Evolutionary conservation across 1,140 invertebrate genomes (phyloP).

Genomic region (Daktulosphaira vitifoliae): DNA sequence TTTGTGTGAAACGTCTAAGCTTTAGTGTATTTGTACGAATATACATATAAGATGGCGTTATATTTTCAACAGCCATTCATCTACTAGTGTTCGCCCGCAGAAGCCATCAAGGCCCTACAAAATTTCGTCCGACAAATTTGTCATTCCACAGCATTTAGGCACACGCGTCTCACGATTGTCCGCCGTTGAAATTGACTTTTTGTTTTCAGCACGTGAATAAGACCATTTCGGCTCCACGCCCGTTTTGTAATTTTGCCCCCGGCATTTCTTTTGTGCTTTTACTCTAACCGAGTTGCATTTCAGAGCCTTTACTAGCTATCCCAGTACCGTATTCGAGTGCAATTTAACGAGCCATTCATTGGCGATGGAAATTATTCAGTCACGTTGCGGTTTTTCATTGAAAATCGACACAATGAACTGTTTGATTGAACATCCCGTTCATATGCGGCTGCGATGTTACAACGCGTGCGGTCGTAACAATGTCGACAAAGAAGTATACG

Average conservation of each 20-base stretch:
- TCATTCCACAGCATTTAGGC: conserved; percentile 10
- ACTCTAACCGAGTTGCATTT: no score
- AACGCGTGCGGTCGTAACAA: no score
- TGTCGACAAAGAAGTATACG: no score
- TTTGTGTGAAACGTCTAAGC: conserved; percentile 9
- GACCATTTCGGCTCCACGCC: no score
- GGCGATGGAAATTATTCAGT: not conserved
- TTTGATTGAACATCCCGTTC: not conserved
- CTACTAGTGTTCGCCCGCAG: not conserved
- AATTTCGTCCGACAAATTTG: not conserved
- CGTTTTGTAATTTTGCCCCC: no score
- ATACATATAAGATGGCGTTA: not conserved
- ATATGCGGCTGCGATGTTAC: no score
- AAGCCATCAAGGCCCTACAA: not conserved
- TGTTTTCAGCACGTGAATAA: no score
- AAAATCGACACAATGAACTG: not conserved
- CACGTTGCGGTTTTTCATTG: not conserved
- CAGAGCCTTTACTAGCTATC: no score
- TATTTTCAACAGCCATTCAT: conserved; percentile 23
- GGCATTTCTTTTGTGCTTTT: no score
- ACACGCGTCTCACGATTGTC: not conserved
- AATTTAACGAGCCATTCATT: no score
- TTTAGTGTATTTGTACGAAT: not conserved
- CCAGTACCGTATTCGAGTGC: no score
- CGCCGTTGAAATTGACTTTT: no score